Evolutionary conservation across 2,797 vertebrate species (phyloP).

Genomic region (Chlorospingus semifuscus): DNA sequence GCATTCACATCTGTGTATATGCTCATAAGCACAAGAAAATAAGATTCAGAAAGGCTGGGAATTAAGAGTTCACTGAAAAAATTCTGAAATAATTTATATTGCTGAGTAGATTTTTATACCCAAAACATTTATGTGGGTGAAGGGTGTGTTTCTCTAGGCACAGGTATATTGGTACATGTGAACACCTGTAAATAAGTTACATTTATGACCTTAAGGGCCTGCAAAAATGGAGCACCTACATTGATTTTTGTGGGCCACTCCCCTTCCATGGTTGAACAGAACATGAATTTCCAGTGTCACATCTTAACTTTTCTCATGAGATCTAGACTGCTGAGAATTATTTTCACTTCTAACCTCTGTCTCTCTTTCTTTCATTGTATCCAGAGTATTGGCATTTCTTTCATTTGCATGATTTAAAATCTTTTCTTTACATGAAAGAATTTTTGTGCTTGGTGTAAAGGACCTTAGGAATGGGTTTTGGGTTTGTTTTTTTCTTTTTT

Average conservation of each 20-base stretch:
- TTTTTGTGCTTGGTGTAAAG: not conserved
- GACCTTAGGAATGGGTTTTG: not conserved
- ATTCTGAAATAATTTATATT: not conserved
- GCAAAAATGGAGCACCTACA: not conserved
- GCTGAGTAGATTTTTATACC: not conserved
- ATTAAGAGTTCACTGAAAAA: not conserved
- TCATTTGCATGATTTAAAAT: not conserved
- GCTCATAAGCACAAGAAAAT: not conserved
- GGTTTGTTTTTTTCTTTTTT: not conserved
- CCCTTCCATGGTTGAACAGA: not conserved
- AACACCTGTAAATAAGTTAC: not conserved
- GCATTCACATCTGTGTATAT: not conserved
- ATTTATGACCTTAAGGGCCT: not conserved
- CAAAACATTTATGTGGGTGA: not conserved
- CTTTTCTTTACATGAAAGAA: not conserved
- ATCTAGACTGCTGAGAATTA: not conserved
- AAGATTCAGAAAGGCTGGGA: not conserved
- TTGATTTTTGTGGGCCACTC: not conserved
- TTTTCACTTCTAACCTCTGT: not conserved
- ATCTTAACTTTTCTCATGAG: not conserved
- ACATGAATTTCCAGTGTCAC: not conserved
- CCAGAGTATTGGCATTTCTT: not conserved
- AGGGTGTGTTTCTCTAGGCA: not conserved
- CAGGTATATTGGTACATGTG: fast-evolving
- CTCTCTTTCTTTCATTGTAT: not conserved